A percentile compares a stretch with the other conserved stretches of the same genome.
Evolutionary conservation across 53 echinoderm and acorn worm genomes (phyloP).

Genomic region (Actinopyga echinites): DNA sequence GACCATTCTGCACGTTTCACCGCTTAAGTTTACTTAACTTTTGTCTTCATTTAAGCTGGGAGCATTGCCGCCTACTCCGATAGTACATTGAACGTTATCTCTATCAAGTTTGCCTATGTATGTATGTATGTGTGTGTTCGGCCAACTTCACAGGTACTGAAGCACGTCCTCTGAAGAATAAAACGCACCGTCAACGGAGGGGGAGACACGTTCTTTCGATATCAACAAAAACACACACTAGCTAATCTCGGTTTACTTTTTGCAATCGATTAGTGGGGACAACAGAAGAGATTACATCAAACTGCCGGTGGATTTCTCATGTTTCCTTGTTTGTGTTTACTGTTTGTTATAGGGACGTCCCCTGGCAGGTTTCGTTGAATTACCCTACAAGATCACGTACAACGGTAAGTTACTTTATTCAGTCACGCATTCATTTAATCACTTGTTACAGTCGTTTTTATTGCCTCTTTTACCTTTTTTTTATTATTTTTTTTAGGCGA

Average conservation of each 20-base stretch:
- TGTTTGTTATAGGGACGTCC: constrained; percentile 6
- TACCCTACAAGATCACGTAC: not conserved
- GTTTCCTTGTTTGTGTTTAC: constrained; percentile 23
- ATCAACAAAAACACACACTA: not conserved
- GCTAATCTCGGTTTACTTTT: constrained; percentile 4
- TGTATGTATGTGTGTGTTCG: not conserved
- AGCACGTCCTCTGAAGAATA: not conserved
- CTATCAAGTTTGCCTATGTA: not conserved
- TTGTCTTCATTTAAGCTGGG: constrained; percentile 4
- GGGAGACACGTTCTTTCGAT: not conserved
- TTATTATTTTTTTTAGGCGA: too few relatives aligned
- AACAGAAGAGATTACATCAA: not conserved
- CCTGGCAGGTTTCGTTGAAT: constrained; percentile 1
- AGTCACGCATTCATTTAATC: too few relatives aligned
- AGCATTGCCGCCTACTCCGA: not conserved
- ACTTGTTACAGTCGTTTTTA: too few relatives aligned
- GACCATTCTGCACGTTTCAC: constrained; percentile 20
- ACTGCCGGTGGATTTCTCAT: constrained; percentile 17
- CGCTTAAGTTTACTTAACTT: constrained; percentile 35
- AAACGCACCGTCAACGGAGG: constrained; percentile 4
- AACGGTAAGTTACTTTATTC: not conserved
- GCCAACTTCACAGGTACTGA: not conserved
- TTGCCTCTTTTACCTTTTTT: too few relatives aligned
- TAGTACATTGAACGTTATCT: constrained; percentile 18
- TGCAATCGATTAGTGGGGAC: constrained; percentile 12